Evolutionary conservation across 2,888 invertebrate species (phyloP).

Genomic region (Agrochola litura): DNA sequence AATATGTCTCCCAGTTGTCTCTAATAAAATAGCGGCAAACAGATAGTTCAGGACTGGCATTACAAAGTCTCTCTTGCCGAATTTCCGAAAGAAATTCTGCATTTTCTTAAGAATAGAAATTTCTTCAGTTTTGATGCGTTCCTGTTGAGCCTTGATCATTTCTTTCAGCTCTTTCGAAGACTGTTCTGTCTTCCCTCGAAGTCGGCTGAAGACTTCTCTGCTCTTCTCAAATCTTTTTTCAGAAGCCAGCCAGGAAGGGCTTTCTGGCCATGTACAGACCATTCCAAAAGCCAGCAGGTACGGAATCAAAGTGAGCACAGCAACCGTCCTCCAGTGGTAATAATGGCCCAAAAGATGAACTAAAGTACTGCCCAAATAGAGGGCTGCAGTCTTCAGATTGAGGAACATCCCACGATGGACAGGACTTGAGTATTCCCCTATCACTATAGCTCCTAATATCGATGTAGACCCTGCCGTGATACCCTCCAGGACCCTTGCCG

Average conservation of each 20-base stretch:
- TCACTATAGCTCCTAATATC: slow-evolving; percentile 74
- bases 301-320: slow-evolving; percentile 67
- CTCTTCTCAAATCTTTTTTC: slow-evolving; percentile 84
- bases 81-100: slow-evolving; percentile 45
- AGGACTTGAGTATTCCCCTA: slow-evolving; percentile 78
- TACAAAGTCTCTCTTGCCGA: slow-evolving; percentile 53
- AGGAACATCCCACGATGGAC: slow-evolving; percentile 75
- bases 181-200: slow-evolving; percentile 82
- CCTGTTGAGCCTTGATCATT: slow-evolving; percentile 70
- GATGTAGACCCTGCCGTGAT: slow-evolving; percentile 86
- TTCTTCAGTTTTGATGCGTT: slow-evolving; percentile 22
- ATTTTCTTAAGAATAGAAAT: slow-evolving; percentile 1
- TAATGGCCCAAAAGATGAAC: slow-evolving; percentile 71
- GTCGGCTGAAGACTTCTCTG: slow-evolving; percentile 85
- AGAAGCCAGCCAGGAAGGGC: slow-evolving; percentile 91
- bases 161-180: slow-evolving; percentile 68
- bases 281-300: slow-evolving; percentile 65
- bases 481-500: slow-evolving; percentile 76
- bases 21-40: slow-evolving; percentile 65
- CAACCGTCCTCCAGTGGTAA: slow-evolving; percentile 71
- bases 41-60: slow-evolving; percentile 65
- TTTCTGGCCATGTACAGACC: slow-evolving; percentile 89
- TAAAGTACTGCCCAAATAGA: slow-evolving; percentile 69
- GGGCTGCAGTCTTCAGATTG: slow-evolving; percentile 72
- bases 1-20: slow-evolving; percentile 69